Evolutionary conservation across 64 coral and sea anemone species (phyloP).

Genomic region (Platygyra sinensis): DNA sequence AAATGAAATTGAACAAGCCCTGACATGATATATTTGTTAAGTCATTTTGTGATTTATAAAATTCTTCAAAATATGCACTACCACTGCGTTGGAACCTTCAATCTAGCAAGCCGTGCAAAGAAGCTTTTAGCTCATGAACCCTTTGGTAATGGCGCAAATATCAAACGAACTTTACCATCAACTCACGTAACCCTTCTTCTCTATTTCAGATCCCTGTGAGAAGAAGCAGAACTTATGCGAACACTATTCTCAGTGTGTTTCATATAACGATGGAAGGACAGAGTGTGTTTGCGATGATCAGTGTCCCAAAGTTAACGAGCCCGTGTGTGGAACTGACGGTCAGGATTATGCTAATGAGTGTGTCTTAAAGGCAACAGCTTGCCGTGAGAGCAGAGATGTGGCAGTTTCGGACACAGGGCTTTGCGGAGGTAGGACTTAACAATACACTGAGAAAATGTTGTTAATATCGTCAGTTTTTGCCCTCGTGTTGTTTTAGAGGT

Average conservation of each 20-base stretch:
- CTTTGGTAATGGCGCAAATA: no score
- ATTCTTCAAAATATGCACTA: no score
- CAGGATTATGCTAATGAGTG: conserved; percentile 78
- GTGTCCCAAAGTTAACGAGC: conserved; percentile 67
- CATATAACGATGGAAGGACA: conserved; percentile 76
- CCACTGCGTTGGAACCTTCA: no score
- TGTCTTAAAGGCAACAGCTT: conserved; percentile 70
- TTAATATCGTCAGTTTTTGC: no score
- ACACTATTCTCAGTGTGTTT: conserved; percentile 76
- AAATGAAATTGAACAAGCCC: no score
- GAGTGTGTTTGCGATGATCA: conserved; percentile 62
- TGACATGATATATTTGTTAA: no score
- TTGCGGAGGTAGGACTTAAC: conserved; percentile 70
- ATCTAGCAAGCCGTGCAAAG: no score
- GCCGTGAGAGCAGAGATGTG: conserved; percentile 52
- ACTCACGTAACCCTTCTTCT: background rate
- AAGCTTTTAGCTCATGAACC: no score
- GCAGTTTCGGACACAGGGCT: conserved; percentile 58
- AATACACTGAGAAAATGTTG: no score
- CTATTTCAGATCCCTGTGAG: conserved; percentile 80
- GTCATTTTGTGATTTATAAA: no score
- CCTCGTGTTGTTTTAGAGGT: no score
- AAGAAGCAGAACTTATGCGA: conserved; percentile 59
- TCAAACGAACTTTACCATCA: background rate
- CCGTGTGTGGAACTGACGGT: conserved; percentile 83